Conservation (phyloP, 2,888 invertebrate genomes). For the Spilarctia lutea region DNA sequence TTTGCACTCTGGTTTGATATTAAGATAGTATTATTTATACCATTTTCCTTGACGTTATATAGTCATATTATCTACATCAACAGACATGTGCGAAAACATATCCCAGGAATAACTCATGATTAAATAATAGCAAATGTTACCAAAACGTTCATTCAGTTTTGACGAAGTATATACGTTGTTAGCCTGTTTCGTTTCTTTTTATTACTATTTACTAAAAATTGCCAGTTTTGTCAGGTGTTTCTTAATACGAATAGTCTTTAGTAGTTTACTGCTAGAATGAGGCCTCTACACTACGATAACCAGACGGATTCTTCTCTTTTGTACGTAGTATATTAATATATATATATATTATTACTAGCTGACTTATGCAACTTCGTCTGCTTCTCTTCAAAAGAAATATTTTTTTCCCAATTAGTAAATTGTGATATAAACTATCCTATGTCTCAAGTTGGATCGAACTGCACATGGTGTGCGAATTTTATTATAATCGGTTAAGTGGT, state of each 20-base stretch:
- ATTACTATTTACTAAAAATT: constrained; percentile 17
- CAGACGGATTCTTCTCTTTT: too few relatives aligned
- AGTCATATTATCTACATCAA: background rate
- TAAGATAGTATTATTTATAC: background rate
- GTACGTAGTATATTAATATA: too few relatives aligned
- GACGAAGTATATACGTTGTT: background rate
- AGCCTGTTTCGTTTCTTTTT: background rate
- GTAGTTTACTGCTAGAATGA: too few relatives aligned
- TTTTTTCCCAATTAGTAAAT: too few relatives aligned
- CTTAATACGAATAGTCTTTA: background rate
- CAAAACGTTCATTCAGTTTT: background rate
- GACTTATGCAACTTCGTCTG: too few relatives aligned
- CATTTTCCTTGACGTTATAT: background rate
- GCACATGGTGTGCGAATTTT: too few relatives aligned
- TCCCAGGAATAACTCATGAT: background rate
- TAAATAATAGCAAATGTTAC: background rate
- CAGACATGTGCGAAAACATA: background rate
- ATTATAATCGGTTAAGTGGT: too few relatives aligned
- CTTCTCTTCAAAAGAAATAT: too few relatives aligned
- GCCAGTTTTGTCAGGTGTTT: background rate
- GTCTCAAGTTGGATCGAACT: too few relatives aligned
- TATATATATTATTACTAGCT: too few relatives aligned
- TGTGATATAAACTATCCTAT: too few relatives aligned
- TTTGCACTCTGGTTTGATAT: background rate
- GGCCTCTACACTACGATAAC: too few relatives aligned